Percentiles rank a stretch among this genome's conserved stretches.
Conservation (phyloP, 2,797 vertebrate genomes). For the Enteromius thamalakanensis region DNA sequence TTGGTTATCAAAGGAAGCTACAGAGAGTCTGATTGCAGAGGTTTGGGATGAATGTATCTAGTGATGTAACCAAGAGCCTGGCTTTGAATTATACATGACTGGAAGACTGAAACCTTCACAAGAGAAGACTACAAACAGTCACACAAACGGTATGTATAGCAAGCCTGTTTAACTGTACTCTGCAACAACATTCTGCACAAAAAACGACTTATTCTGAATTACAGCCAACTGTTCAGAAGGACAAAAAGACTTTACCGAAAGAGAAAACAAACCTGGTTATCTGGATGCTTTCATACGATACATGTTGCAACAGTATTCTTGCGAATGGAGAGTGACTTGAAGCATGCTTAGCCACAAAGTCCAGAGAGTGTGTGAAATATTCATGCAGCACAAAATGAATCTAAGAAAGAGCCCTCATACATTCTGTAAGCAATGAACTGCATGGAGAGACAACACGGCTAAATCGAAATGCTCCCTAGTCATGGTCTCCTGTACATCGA, state of each 20-base stretch:
- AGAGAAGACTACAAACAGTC: neutral
- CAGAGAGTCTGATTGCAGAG: constrained; percentile 41
- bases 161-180: neutral
- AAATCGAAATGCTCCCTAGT: constrained; percentile 20
- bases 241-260: neutral
- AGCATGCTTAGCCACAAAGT: constrained; percentile 17
- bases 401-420: constrained; percentile 35
- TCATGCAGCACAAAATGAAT: constrained; percentile 41
- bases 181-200: neutral
- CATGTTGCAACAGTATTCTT: neutral
- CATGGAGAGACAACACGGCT: constrained; percentile 14
- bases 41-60: constrained; percentile 2
- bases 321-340: neutral
- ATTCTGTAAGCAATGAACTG: constrained; percentile 10
- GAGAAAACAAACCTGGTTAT: neutral
- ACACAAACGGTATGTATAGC: neutral
- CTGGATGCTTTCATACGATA: neutral
- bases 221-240: neutral
- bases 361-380: constrained; percentile 37
- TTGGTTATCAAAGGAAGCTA: constrained; percentile 54
- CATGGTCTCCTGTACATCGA: neutral
- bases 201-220: neutral
- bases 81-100: constrained; percentile 45
- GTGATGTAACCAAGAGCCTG: constrained; percentile 35
- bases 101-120: constrained; percentile 20